phyloP scores from a whole-genome alignment of 2,113 vertebrate genomes.

The Falcunculus frontatus region DNA sequence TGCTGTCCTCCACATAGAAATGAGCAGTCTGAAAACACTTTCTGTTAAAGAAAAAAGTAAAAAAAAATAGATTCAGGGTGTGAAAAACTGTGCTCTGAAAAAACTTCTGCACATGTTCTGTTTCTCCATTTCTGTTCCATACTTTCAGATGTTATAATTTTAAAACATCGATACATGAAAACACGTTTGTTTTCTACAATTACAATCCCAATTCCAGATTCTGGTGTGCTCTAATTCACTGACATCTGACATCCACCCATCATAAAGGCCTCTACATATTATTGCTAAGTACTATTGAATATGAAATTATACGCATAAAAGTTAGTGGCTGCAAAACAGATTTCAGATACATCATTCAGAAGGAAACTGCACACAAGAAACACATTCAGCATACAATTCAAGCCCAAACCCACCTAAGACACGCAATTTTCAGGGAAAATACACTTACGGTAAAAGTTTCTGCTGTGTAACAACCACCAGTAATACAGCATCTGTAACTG shows the following conservation, averaged over 20 bases:
- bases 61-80: background rate
- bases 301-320: background rate
- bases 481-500: background rate
- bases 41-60: slow-evolving; percentile 72
- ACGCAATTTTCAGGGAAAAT: background rate
- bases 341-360: slow-evolving; percentile 2
- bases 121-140: background rate
- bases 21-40: slow-evolving; percentile 98
- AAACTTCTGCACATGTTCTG: background rate
- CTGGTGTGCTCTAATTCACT: background rate
- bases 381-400: background rate
- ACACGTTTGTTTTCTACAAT: background rate
- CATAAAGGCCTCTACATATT: background rate
- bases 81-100: background rate
- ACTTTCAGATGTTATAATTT: background rate
- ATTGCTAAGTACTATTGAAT: background rate
- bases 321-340: background rate
- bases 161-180: background rate
- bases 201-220: background rate
- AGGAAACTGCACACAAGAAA: background rate
- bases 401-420: background rate
- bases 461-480: background rate
- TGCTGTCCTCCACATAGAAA: slow-evolving; percentile 98
- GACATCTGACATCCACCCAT: background rate
- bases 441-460: background rate